Base-by-base conservation (phyloP, 1,140 invertebrate species). In the Drosophila eugracilis region DNA sequence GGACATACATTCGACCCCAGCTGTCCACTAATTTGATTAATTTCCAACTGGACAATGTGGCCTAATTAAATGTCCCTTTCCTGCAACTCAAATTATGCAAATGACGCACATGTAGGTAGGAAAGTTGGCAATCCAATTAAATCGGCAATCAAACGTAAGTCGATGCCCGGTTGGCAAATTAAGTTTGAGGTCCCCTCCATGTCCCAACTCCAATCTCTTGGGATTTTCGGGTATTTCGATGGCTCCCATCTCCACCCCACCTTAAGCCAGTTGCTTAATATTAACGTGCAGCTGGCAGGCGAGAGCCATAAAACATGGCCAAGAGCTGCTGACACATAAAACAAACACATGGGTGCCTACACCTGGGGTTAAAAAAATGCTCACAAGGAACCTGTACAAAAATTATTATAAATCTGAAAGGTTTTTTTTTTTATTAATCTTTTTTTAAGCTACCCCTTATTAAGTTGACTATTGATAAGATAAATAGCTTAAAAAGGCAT, bases 261-360 rank as follows among this genome's bases (percentile, higher is more conserved):
- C 47, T 32, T 65, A 22, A 49, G 60, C 15, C 50, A 37, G 45
- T 48, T 75, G 72, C 47, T 75, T 75, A 58, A 75, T 75, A 75
- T 75, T 75, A 75, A 75, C 72, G 52, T 53, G 26, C 72, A 45
- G 60, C 41, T 66, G 72, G 70, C 72, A 75, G 73, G 73, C 72
- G 28, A 76, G 42, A 52, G 63, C 48, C 49, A 74, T 86, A 85
- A 85, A 86, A 65, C 77, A 73, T 53, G 47, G 45, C 50, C 50
- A 10, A 17, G 58, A 74, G 47, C 47, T 75, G 48, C 78, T 70
- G 48, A 70, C 41, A 69, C 37, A 60, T 54, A 63, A 55, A 58
- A 45, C 34, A 75, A 41, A 78, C 39, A 65, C 36, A 63, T 37
- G 30, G 24, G 32, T 42, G 41, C 9, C 24, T 62, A 59, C 55